These are phyloP conservation scores for Rattus norvegicus DNA, from an alignment of 2,113 vertebrate species.

Conservation along the genomic window DNA sequence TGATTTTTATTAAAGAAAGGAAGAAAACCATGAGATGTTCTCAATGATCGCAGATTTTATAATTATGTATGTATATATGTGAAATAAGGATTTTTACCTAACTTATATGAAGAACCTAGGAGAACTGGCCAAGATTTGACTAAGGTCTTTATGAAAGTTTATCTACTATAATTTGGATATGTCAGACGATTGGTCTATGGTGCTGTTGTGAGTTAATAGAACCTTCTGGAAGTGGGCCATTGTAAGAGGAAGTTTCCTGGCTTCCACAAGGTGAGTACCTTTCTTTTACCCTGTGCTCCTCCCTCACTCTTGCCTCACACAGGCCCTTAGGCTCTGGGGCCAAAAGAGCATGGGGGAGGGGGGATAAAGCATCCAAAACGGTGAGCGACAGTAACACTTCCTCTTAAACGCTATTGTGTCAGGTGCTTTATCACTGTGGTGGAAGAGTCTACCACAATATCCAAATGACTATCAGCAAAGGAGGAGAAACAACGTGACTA, in stretches of 20 bases:
- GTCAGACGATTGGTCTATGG: neutral
- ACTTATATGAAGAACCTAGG: neutral
- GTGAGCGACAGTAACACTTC: neutral
- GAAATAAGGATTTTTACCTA: neutral
- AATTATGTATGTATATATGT: neutral
- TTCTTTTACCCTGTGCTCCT: neutral
- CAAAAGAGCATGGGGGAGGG: neutral
- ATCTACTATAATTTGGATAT: neutral
- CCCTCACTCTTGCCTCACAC: neutral
- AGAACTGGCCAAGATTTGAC: neutral
- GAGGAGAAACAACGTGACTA: neutral
- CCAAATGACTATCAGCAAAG: neutral
- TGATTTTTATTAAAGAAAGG: conserved; percentile 50
- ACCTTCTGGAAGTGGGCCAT: neutral
- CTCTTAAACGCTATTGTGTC: neutral
- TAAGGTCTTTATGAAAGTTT: neutral
- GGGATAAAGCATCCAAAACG: neutral
- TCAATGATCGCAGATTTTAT: neutral
- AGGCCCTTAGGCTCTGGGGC: neutral
- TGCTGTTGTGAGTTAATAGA: neutral
- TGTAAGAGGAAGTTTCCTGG: neutral
- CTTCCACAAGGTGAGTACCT: neutral
- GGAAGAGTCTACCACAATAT: neutral
- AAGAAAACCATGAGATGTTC: neutral
- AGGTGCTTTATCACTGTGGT: neutral